Evolutionary conservation across 2,113 vertebrate species (phyloP).

Genomic region (Ranitomeya imitator): DNA sequence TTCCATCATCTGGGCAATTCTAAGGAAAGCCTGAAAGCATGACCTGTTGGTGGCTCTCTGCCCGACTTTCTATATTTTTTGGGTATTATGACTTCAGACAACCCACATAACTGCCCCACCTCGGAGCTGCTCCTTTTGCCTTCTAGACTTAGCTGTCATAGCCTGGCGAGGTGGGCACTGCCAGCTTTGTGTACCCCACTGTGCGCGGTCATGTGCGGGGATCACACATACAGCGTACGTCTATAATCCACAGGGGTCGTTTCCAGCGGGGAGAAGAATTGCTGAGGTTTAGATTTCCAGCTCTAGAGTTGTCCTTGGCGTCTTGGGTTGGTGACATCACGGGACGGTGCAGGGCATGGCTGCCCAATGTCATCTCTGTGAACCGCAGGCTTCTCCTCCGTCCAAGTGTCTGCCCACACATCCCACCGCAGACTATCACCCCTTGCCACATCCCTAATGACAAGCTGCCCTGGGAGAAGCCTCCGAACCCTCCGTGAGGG

Average conservation of each 20-base stretch:
- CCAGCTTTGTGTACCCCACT: too few species aligned
- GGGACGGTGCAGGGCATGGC: neutral
- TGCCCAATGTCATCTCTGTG: neutral
- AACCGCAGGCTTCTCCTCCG: neutral
- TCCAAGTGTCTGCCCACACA: conserved; percentile 24
- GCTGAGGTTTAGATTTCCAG: neutral
- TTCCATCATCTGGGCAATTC: too few species aligned
- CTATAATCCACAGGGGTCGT: neutral
- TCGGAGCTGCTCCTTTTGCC: neutral
- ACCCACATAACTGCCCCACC: too few species aligned
- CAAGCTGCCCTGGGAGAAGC: neutral
- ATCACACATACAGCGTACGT: neutral
- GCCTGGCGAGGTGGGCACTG: too few species aligned
- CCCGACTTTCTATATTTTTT: too few species aligned
- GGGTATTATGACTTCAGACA: too few species aligned
- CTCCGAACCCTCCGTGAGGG: conserved; percentile 8
- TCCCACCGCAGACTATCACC: neutral
- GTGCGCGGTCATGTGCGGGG: neutral
- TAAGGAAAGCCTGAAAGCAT: too few species aligned
- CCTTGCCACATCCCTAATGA: conserved; percentile 3
- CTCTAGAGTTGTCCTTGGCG: neutral
- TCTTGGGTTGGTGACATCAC: neutral
- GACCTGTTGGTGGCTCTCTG: too few species aligned
- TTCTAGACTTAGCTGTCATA: too few species aligned
- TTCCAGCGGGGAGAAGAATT: neutral